Evolutionary conservation across 2,888 invertebrate genomes (phyloP), one percentile per base, ranked within the genome.

Genomic region (Drosophila mulleri): DNA sequence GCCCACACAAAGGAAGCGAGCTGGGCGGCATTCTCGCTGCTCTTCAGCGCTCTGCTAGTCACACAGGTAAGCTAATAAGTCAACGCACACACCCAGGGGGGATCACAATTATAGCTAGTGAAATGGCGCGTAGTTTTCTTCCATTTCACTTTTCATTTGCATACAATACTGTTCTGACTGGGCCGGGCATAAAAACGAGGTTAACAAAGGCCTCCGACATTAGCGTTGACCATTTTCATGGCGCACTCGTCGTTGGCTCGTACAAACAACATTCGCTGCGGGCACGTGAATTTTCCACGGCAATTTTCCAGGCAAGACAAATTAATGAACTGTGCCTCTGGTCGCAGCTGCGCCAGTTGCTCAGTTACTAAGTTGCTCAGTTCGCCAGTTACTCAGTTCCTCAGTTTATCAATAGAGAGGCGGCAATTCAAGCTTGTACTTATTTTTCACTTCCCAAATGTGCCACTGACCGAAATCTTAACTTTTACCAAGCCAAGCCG

Each of bases 401-500:
- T 58, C 57, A 61, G 47, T 69, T 61, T 76, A 69, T 78, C 78
- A 78, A 78, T 78, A 66, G 60, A 56, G 32, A 47, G 32, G 60
- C 69, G 59, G 57, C 48, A 50, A 54, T 59, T 64, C 57, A 42
- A 69, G 58, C 54, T 67, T 53, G 56, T 52, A 57, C 57, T 68
- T 35, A 64, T 54, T 72, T 61, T 62, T 56, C 54, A 62, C 59
- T 69, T 53, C 66, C 61, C 66, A 67, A 77, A 74, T 81, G 88
- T 80, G 79, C 67, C 78, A 90, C 82, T 90, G 90, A 90, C 89
- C 89, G 84, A 90, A 87, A 89, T 90, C 80, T 79, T 75, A 82
- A 81, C 87, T 88, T 88, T 88, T 88, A 87, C 86, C 76, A 54
- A 56, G 88, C 86, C 75, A 54, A 59, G 53, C 48, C 18, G 41